Evolutionary conservation across 1,140 invertebrate species (phyloP).

Genomic region (Calephelis nemesis): DNA sequence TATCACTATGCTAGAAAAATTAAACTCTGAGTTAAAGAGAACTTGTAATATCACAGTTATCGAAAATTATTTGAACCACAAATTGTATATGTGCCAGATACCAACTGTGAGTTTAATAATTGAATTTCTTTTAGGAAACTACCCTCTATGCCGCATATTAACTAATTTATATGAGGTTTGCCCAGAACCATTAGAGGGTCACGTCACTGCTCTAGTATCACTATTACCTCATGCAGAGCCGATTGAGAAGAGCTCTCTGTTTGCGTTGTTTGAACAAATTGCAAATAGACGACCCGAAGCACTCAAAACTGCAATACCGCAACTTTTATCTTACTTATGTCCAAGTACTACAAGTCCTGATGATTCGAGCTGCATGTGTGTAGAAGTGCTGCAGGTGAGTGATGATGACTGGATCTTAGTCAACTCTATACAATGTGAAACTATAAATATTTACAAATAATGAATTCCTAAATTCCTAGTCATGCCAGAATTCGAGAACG

Average conservation of each 20-base stretch:
- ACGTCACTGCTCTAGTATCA: slow-evolving; percentile 89
- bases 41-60: too few relatives aligned
- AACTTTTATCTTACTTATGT: slow-evolving; percentile 85
- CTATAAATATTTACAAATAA: too few relatives aligned
- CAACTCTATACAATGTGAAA: too few relatives aligned
- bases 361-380: slow-evolving; percentile 69
- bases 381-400: slow-evolving; percentile 81
- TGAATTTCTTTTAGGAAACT: slow-evolving; percentile 83
- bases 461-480: too few relatives aligned
- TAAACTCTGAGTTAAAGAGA: too few relatives aligned
- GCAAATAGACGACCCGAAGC: slow-evolving; percentile 89
- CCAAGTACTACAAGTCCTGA: slow-evolving; percentile 51
- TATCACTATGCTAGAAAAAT: too few relatives aligned
- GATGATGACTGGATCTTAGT: neutral
- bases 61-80: too few relatives aligned
- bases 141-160: slow-evolving; percentile 89
- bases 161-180: slow-evolving; percentile 94
- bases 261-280: slow-evolving; percentile 89
- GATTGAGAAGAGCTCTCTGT: slow-evolving; percentile 89
- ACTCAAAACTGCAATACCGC: slow-evolving; percentile 87
- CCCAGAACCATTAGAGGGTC: slow-evolving; percentile 89
- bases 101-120: neutral
- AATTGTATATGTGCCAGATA: too few relatives aligned
- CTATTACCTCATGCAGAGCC: slow-evolving; percentile 90
- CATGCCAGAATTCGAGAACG: too few relatives aligned